Percentiles rank a stretch among this genome's conserved stretches.
These are phyloP conservation scores for Paramormyrops hopkinsi DNA, from an alignment of 2,797 vertebrate genomes.

Conservation along the genomic window DNA sequence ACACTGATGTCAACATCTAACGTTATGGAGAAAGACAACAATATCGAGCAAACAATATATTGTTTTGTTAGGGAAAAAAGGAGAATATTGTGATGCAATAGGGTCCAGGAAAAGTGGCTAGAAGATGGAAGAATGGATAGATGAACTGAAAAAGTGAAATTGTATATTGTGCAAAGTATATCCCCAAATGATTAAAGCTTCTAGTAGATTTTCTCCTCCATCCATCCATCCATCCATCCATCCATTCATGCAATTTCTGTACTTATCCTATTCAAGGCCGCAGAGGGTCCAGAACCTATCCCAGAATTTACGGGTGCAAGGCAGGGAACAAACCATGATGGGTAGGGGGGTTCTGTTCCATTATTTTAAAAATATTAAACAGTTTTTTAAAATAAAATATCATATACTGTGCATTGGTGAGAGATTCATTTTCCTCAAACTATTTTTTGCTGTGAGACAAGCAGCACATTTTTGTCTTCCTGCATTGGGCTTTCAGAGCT, in stretches of 20 bases:
- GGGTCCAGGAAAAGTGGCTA: not conserved
- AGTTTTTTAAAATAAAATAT: not conserved
- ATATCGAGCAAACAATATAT: not conserved
- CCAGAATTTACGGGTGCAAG: not conserved
- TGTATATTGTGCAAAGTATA: not conserved
- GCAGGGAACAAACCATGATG: not conserved
- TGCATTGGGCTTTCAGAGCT: not conserved
- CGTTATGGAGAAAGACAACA: not conserved
- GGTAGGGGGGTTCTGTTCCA: not conserved
- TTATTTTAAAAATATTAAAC: not conserved
- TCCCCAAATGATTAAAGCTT: not conserved
- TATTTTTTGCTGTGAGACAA: not conserved
- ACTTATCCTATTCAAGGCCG: not conserved
- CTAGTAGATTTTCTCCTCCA: not conserved
- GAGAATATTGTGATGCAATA: not conserved
- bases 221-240: not conserved
- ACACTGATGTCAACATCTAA: slow-evolving; percentile 51
- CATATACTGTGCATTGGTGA: not conserved
- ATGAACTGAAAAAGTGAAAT: not conserved
- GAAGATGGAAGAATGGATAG: not conserved
- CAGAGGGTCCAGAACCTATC: not conserved
- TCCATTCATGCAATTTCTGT: not conserved
- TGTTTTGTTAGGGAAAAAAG: not conserved
- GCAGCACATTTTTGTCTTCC: not conserved
- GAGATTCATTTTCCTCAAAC: not conserved